These are phyloP conservation scores for Cephus rjabovi DNA, from an alignment of 2,888 invertebrate species.

Conservation along the genomic window DNA sequence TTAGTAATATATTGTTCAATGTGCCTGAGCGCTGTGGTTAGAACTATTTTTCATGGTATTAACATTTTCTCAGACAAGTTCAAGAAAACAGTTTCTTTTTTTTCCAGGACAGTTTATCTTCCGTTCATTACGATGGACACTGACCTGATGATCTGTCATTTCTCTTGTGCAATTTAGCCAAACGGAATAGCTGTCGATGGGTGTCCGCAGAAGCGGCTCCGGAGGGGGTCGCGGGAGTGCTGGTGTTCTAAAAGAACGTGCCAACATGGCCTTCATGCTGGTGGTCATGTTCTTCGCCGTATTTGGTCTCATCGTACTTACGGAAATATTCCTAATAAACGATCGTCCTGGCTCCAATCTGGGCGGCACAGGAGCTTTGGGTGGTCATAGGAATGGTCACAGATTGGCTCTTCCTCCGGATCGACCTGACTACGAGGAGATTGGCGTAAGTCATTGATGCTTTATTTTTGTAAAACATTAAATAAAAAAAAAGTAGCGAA, in stretches of 20 bases:
- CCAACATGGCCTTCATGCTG: conserved; percentile 90
- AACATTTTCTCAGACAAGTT: background rate
- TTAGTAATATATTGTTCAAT: background rate
- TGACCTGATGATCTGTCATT: background rate
- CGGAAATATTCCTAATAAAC: conserved; percentile 81
- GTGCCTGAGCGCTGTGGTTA: background rate
- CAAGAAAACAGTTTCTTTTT: background rate
- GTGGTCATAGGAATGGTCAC: conserved; percentile 67
- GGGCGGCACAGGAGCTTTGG: conserved; percentile 70
- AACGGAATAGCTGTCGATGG: conserved; percentile 40
- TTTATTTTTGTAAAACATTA: background rate
- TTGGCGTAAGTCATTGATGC: conserved; percentile 57
- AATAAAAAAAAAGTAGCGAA: background rate
- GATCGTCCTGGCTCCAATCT: conserved; percentile 70
- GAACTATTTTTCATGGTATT: background rate
- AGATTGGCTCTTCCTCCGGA: conserved; percentile 66
- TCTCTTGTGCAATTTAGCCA: background rate
- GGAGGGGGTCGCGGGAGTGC: conserved; percentile 67
- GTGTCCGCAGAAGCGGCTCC: conserved; percentile 67
- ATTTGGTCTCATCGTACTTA: conserved; percentile 87
- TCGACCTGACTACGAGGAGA: conserved; percentile 79
- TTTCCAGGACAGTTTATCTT: background rate
- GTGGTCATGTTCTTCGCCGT: conserved; percentile 92
- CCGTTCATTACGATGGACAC: background rate
- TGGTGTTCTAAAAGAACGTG: conserved; percentile 78